phyloP scores from a whole-genome alignment of 1,140 invertebrate species.

The Stegodyphus mimosarum region DNA sequence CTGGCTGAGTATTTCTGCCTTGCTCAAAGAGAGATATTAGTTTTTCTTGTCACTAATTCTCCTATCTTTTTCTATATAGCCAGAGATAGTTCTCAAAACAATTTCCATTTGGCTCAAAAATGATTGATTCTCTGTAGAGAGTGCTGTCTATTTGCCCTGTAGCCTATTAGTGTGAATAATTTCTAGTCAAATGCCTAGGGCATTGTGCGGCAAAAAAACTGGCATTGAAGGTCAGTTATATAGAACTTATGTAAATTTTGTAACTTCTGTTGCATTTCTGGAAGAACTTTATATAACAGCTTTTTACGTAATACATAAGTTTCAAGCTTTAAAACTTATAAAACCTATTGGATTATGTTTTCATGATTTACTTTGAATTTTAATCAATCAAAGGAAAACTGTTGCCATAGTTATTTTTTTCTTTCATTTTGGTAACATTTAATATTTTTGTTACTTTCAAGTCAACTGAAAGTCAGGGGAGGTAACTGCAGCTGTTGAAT shows the following conservation, averaged over 20 bases:
- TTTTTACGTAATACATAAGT: too few species aligned
- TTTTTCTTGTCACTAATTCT: constrained; percentile 32
- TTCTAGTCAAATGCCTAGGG: constrained; percentile 56
- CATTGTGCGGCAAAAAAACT: constrained; percentile 34
- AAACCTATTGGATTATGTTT: too few species aligned
- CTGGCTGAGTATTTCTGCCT: constrained; percentile 33
- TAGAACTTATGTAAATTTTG: not conserved
- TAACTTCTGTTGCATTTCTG: not conserved
- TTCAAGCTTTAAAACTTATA: too few species aligned
- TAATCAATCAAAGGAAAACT: too few species aligned
- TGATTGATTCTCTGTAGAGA: constrained; percentile 22
- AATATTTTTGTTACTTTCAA: too few species aligned
- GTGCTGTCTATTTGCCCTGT: not conserved
- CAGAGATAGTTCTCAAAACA: constrained; percentile 46
- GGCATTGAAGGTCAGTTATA: constrained; percentile 27
- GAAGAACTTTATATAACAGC: not conserved
- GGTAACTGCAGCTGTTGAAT: too few species aligned
- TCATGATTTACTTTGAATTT: too few species aligned
- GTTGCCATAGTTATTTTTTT: too few species aligned
- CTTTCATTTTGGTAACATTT: too few species aligned
- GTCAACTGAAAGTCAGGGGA: too few species aligned
- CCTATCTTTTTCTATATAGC: constrained; percentile 29
- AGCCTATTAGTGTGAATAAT: constrained; percentile 48
- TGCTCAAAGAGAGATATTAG: constrained; percentile 52
- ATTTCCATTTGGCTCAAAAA: constrained; percentile 42